Conservation (phyloP, 2,888 invertebrate genomes). For the Dusona sp. region DNA sequence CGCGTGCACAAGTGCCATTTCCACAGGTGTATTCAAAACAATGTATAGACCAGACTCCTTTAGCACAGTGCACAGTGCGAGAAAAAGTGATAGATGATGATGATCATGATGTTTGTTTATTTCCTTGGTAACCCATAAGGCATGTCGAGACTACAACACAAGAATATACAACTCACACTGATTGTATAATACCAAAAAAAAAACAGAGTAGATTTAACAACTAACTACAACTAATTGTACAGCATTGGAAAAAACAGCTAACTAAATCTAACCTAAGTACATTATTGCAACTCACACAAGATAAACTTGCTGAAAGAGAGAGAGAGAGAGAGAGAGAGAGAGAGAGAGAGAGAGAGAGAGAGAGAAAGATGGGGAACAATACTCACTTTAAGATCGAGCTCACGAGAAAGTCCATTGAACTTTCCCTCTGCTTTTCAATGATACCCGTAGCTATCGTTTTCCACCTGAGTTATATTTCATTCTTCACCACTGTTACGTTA, state of each 20-base stretch:
- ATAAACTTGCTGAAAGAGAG: too few relatives aligned
- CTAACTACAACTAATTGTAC: too few relatives aligned
- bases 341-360: not conserved
- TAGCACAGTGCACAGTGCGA: conserved; percentile 2
- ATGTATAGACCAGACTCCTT: conserved; percentile 35
- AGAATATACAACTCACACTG: too few relatives aligned
- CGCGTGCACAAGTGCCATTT: conserved; percentile 40
- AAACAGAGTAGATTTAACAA: too few relatives aligned
- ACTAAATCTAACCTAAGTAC: too few relatives aligned
- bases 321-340: not conserved
- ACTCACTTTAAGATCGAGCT: conserved; percentile 5
- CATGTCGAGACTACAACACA: too few relatives aligned
- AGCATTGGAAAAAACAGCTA: too few relatives aligned
- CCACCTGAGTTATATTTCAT: conserved; percentile 36
- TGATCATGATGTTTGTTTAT: too few relatives aligned
- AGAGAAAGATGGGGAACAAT: not conserved
- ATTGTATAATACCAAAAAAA: too few relatives aligned
- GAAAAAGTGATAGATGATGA: too few relatives aligned
- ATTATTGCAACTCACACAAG: too few relatives aligned
- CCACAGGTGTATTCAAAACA: conserved; percentile 15
- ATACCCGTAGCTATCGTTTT: conserved; percentile 57
- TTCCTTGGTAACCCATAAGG: too few relatives aligned
- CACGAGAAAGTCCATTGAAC: conserved; percentile 39
- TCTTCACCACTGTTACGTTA: conserved; percentile 7
- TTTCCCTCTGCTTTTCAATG: conserved; percentile 53